Base-by-base conservation (phyloP, 2,113 vertebrate species). In the Pedetes capensis region DNA sequence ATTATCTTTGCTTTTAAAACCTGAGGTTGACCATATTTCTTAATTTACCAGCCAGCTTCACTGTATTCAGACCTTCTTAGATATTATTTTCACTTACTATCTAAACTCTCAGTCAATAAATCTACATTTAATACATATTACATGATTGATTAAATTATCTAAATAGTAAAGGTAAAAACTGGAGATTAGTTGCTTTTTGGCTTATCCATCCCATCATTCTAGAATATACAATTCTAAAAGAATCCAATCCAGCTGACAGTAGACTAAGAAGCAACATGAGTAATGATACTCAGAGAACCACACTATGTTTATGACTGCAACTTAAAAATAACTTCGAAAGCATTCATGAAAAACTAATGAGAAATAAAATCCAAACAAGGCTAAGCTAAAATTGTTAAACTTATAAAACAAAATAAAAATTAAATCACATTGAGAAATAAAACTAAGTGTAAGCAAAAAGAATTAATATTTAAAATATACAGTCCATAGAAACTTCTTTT, bases 321-420 rank as follows among this genome's bases (percentile, higher is more conserved):
- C 39, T 95, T 96, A 79, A 39, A 49, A 71, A 66, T 72, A 55
- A 59, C 4, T 91, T 76, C 61, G 39, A 92, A 92, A 92, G 53
- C 8, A 91, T 44, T 89, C 49, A 47, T 81, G 63, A 85, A 76
- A 89, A 95, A 72, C 14, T 88, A 90, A 53, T n/a, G 66, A 89
- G 29, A 94, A 93, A 79, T 14, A 75, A 32, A 87, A 57, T 42
- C 12, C 34, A 89, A 27, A 57, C 14, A 69, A 93, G 8, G n/a
- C 8, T 51, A 93, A 88, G 34, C 12, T 84, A 61, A 95, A 90
- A 84, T 76, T 80, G 4, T 83, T 53, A 49, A 95, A 88, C 6
- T 44, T 63, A 61, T 44, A 89, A 94, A 92, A 81, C 8, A 85
- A 93, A 75, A 94, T 34, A 76, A 89, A 76, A 89, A 49, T 42